A percentile compares a stretch with the other conserved stretches of the same genome.
These are phyloP conservation scores for Halcyon malimbica DNA, from an alignment of 2,113 vertebrate genomes.

Conservation along the genomic window DNA sequence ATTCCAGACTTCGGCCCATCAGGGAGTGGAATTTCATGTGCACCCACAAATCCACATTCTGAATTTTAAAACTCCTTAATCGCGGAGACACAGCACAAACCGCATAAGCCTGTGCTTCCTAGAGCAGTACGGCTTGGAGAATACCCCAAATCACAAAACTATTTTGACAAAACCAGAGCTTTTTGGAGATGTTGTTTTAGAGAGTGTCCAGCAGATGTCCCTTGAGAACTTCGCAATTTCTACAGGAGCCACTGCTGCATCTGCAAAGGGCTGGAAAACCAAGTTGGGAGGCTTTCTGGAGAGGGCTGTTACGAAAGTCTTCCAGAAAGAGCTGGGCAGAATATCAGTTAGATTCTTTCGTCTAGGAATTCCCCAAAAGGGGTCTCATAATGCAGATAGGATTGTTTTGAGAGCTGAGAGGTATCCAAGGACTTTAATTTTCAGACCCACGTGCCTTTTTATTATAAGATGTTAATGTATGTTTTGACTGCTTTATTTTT, in stretches of 20 bases:
- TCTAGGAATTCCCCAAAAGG: neutral
- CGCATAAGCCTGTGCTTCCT: neutral
- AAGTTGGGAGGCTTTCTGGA: neutral
- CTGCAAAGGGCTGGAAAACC: neutral
- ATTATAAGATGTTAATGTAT: neutral
- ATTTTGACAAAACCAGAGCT: neutral
- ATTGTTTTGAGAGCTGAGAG: neutral
- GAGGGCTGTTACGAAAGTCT: neutral
- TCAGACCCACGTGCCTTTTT: neutral
- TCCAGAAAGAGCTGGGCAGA: neutral
- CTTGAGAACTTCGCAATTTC: neutral
- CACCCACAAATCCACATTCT: neutral
- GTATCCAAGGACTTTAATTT: neutral
- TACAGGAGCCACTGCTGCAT: neutral
- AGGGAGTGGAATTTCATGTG: neutral
- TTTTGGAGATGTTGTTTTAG: neutral
- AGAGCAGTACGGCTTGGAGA: neutral
- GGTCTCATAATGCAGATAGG: neutral
- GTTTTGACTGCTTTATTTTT: neutral
- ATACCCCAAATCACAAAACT: neutral
- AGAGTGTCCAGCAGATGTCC: neutral
- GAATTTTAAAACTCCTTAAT: neutral
- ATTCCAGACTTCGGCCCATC: rapidly evolving
- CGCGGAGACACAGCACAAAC: neutral
- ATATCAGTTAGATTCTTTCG: neutral